phyloP scores from a whole-genome alignment of 2,888 invertebrate species.

The Eilema griseolum region DNA sequence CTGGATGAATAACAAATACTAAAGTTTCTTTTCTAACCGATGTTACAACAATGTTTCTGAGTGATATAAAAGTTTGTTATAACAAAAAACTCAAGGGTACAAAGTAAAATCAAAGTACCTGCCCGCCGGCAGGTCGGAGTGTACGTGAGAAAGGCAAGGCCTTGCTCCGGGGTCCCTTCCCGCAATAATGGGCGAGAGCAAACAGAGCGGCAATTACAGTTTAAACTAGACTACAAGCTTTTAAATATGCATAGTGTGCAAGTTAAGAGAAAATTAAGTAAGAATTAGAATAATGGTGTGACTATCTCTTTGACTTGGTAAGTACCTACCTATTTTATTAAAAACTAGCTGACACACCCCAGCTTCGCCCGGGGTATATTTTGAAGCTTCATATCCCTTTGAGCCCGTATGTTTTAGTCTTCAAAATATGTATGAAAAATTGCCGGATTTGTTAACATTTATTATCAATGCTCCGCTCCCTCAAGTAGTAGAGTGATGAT shows the following conservation, averaged over 20 bases:
- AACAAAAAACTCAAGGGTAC: conserved; percentile 38
- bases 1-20: background rate
- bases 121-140: conserved; percentile 28
- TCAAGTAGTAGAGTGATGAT: no score
- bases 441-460: no score
- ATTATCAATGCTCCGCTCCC: no score
- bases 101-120: conserved; percentile 38
- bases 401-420: no score
- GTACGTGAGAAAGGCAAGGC: conserved; percentile 51
- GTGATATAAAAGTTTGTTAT: conserved; percentile 20
- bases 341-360: no score
- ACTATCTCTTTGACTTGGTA: no score
- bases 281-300: background rate
- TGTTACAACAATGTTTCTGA: background rate
- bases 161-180: conserved; percentile 44
- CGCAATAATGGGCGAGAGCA: conserved; percentile 36
- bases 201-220: conserved; percentile 31
- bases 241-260: background rate
- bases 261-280: background rate
- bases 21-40: background rate
- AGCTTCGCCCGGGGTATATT: no score
- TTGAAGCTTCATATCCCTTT: no score
- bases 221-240: background rate
- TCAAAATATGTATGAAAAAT: no score
- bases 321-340: no score